A percentile compares a stretch with the other conserved stretches of the same genome.
These are phyloP conservation scores for Aphelenchoides fujianensis DNA, from an alignment of 1,140 invertebrate species.

Conservation along the genomic window DNA sequence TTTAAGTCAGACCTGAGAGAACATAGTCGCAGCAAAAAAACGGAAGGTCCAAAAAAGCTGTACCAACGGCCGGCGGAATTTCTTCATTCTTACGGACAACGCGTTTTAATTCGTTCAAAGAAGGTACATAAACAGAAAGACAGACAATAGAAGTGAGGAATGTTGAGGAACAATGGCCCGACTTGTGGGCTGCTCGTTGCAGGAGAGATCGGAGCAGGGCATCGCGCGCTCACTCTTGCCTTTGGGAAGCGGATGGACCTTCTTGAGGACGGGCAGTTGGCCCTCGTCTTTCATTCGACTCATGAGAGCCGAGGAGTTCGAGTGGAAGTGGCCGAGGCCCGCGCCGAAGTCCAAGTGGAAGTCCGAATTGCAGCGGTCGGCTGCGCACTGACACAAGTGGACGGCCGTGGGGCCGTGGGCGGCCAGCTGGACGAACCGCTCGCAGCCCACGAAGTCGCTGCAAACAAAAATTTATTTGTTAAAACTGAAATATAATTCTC, in stretches of 20 bases:
- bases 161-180: no score
- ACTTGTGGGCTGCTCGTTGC: not conserved
- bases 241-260: not conserved
- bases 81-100: no score
- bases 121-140: no score
- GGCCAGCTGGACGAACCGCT: slow-evolving; percentile 4
- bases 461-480: not conserved
- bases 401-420: slow-evolving; percentile 3
- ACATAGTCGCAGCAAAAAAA: no score
- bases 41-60: no score
- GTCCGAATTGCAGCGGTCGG: not conserved
- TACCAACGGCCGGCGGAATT: no score
- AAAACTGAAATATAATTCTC: not conserved
- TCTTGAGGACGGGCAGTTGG: not conserved
- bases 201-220: not conserved
- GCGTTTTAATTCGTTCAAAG: no score
- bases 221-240: not conserved
- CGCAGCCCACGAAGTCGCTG: not conserved
- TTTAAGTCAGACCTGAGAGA: no score
- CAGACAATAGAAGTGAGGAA: no score
- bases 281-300: not conserved
- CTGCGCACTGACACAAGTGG: slow-evolving; percentile 5
- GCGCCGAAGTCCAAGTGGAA: slow-evolving; percentile 8
- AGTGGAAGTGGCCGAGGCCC: not conserved
- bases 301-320: not conserved